Base-by-base conservation (phyloP, 2,888 invertebrate genomes). In the Stramonita haemastoma region DNA sequence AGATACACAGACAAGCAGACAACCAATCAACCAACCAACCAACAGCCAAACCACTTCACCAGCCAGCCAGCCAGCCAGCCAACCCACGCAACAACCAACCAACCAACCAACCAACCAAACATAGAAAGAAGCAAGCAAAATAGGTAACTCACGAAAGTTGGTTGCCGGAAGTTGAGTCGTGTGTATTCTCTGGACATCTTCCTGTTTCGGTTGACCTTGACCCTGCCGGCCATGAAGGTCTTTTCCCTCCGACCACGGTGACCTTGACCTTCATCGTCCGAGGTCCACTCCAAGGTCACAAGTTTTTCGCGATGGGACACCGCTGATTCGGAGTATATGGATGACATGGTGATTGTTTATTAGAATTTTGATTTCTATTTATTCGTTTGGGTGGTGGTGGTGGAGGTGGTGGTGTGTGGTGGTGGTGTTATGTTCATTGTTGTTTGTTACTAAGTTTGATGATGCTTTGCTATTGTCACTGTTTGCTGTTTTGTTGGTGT, bases 261-360 rank as follows among this genome's bases (percentile, higher is more conserved):
- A 34, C 19, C 32, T 34, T 34, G 79, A 34, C 79, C 79, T 22
- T 79, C 79, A 32, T 79, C 79, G 22, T 79, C 79, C 32, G 79
- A 79, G 79, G 32, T 34, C 79, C 79, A 79, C 19, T 79, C 79
- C 79, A 79, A 79, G 79, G 79, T 79, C 79, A 79, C 79, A 32
- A 79, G 79, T 17, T 79, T 79, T 13, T 79, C 79, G 5, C 79
- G 32, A 17, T 34, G 32, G 5, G 79, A 79, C 79, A 79, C 15
- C 11, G 32, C 32, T 26, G 34, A 32, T 26, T 79, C 79, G 1
- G 79, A 79, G 32, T 79, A 34, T 5, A 79, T 32, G 13, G 79
- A 79, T 15, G 79, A 79, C 79, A 79, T 79, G 8, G 46, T 46
- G 46, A 46, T 46, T 46, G 46, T 8, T 46, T 46, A 8, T 46